Conservation (phyloP, 1,140 invertebrate species). For the Brachionus calyciflorus region DNA sequence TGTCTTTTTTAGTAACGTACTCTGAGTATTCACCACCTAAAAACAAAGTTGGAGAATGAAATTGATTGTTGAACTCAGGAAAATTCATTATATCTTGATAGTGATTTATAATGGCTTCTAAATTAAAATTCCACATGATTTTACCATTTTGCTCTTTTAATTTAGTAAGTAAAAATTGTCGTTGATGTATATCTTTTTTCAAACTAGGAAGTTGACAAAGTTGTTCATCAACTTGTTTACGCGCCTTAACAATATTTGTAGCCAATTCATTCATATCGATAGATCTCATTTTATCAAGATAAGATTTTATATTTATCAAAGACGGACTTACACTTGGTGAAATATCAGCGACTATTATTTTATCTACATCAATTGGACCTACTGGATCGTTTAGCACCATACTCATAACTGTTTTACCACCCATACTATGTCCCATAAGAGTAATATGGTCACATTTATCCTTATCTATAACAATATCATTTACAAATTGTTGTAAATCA, state of each 20-base stretch:
- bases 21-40: conserved; percentile 23
- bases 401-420: conserved; percentile 44
- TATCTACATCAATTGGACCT: not conserved
- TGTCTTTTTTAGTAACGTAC: conserved; percentile 34
- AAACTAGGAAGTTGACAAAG: conserved; percentile 7
- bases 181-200: conserved; percentile 10
- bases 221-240: conserved; percentile 18
- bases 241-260: not conserved
- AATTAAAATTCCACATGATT: conserved; percentile 26
- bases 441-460: conserved; percentile 20
- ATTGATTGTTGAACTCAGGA: conserved; percentile 37
- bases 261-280: not conserved
- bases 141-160: conserved; percentile 4
- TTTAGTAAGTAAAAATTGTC: conserved; percentile 33
- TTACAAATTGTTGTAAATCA: conserved; percentile 30
- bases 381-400: not conserved
- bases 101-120: not conserved
- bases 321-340: conserved; percentile 34
- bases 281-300: conserved; percentile 32
- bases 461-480: conserved; percentile 9
- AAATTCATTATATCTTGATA: conserved; percentile 40
- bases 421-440: conserved; percentile 47
- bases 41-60: conserved; percentile 5
- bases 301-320: conserved; percentile 4
- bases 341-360: conserved; percentile 45